phyloP scores from a whole-genome alignment of 1,140 invertebrate genomes.

The Lasioglossum albipes region DNA sequence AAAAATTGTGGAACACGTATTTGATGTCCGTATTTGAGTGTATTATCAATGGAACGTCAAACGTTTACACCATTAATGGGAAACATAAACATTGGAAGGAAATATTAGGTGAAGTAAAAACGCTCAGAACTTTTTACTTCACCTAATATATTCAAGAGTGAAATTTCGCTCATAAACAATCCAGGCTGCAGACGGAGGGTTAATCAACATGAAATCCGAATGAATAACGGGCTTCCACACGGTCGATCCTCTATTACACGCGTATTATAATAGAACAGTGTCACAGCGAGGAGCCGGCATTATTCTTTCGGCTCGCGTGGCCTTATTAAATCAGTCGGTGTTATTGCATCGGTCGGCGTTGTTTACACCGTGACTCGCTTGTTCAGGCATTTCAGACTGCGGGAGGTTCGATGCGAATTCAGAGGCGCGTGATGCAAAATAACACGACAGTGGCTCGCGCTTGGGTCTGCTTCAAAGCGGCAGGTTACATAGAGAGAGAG shows the following conservation, averaged over 20 bases:
- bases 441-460: conserved; percentile 24
- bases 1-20: too few species aligned
- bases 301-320: conserved; percentile 24
- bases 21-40: too few species aligned
- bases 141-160: too few species aligned
- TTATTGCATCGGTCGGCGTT: conserved; percentile 8
- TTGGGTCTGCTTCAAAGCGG: conserved; percentile 30
- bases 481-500: conserved; percentile 14
- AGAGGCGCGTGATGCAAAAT: conserved; percentile 37
- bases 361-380: conserved; percentile 31
- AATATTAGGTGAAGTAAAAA: too few species aligned
- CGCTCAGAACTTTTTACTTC: too few species aligned
- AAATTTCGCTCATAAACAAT: too few species aligned
- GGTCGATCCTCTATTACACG: background rate
- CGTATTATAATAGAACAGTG: conserved; percentile 2
- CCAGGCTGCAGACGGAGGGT: too few species aligned
- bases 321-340: conserved; percentile 21
- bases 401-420: background rate
- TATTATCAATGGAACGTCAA: too few species aligned
- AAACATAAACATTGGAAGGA: too few species aligned
- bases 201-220: too few species aligned
- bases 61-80: too few species aligned
- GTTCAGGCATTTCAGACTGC: background rate
- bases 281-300: background rate
- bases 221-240: background rate